Evolutionary conservation across 2,797 vertebrate species (phyloP), one percentile per base, ranked within the genome.

Genomic region (Gadopsis bispinosus): DNA sequence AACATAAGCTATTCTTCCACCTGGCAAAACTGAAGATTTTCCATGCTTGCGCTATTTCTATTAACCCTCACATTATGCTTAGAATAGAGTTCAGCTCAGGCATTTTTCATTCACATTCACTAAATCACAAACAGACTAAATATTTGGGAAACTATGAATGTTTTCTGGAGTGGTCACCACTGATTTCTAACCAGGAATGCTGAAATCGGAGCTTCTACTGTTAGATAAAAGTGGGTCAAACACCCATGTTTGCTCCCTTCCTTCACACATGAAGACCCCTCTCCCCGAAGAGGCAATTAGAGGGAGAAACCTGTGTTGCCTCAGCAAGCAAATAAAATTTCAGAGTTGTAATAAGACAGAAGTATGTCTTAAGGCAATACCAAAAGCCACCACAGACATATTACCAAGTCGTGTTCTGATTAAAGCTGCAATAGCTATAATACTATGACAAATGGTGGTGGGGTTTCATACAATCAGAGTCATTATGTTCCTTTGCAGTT

Each of bases 261-360:
- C 65, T 61, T 79, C 65, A 76, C 79, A 83, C 72, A 85, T 54
- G 77, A 87, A 83, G 73, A 83, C 73, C 73, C 53, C 33, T 69
- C 63, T 93, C 92, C 89, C 93, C 6, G 54, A 83, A 89, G 92
- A 93, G 79, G 83, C 88, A 93, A 94, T 95, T 95, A 94, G 75
- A 86, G 77, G 64, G 50, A 80, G 73, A 93, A 90, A 86, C 69
- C 73, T 78, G 81, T 83, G 77, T 83, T 84, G 59, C 82, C 79
- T 86, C 71, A 70, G 84, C 76, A 75, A 85, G 84, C 81, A 92
- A 89, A 90, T 89, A 85, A 51, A 56, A 79, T 87, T 75, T 56
- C 70, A 78, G 71, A 71, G 69, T 84, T 73, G 66, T 78, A 87
- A 91, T 89, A 89, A 92, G 81, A 90, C 73, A 83, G 65, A 86